A percentile compares a stretch with the other conserved stretches of the same genome.
Conservation (phyloP, 2,888 invertebrate genomes). For the Zaprionus bogoriensis region DNA sequence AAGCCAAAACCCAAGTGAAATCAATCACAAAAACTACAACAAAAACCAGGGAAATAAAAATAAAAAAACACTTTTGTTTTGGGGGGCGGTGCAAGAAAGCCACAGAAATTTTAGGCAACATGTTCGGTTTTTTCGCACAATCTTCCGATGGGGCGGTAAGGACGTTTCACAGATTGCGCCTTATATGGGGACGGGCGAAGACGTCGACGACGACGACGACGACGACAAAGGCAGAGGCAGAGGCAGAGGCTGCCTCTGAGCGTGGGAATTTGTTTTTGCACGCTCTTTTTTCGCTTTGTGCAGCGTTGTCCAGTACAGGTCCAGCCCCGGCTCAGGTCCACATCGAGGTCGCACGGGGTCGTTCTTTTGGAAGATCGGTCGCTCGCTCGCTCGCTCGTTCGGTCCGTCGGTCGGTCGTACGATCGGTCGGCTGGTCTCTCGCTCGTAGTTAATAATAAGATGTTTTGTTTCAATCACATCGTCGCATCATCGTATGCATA, state of each 20-base stretch:
- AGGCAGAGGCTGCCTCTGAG: too few relatives aligned
- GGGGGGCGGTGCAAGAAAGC: conserved; percentile 48
- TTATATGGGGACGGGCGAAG: conserved; percentile 58
- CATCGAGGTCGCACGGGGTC: conserved; percentile 74
- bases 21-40: conserved; percentile 55
- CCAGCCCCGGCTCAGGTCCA: conserved; percentile 39
- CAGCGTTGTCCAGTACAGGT: conserved; percentile 28
- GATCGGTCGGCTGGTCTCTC: conserved; percentile 9
- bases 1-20: conserved; percentile 55
- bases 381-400: conserved; percentile 12
- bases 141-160: conserved; percentile 57
- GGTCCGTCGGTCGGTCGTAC: conserved; percentile 4
- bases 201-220: conserved; percentile 30
- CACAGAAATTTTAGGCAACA: conserved; percentile 57
- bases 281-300: conserved; percentile 41
- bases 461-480: conserved; percentile 78
- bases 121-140: conserved; percentile 38
- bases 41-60: background rate
- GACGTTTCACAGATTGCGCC: conserved; percentile 69
- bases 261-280: conserved; percentile 72
- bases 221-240: conserved; percentile 70
- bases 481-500: conserved; percentile 62
- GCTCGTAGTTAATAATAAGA: conserved; percentile 73
- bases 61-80: conserved; percentile 32
- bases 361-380: conserved; percentile 52